Base-by-base conservation (phyloP, 1,140 invertebrate species). In the Cyphomyrmex costatus region DNA sequence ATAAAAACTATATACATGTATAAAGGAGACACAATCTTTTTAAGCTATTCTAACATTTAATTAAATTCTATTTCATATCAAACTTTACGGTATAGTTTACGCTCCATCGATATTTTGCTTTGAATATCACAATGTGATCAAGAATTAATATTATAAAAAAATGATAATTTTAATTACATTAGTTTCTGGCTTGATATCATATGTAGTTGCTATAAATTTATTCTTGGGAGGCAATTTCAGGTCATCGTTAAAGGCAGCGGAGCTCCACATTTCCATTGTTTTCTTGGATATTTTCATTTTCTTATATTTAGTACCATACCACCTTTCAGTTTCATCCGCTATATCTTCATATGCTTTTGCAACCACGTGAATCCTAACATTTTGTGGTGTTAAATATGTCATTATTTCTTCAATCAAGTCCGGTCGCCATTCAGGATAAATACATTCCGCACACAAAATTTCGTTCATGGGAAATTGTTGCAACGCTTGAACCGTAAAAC, bases 241-340 rank as follows among this genome's bases (percentile, higher is more conserved):
- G 83, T 97, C 97, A 0, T 96, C 92, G 93, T 97, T 96, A 0
- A 96, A 87, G 27, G 96, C 96, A 84, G 96, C 96, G 42, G 96
- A 95, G 85, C 95, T 95, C 98, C 98, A 99, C 77, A 95, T 95
- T 96, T 96, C 86, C 46, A 98, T 93, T 12, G 95, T 95, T 27
- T 96, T 95, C 19, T 94, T 83, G 19, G 96, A 92, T 90, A 99
- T 97, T 80, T 96, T 95, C 86, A 97, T 96, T 70, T 97, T 95
- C 42, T 97, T 96, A 92, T 98, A 99, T 89, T 98, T 97, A 4
- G 98, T 99, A 21, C 98, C 98, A 94, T 99, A 99, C 97, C 98
- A 99, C 3, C 96, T 96, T 93, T 99, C 99, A 0, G 94, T 95
- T 89, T 97, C 95, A 7, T 96, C 96, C 7, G 96, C 96, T 42